phyloP scores from a whole-genome alignment of 2,113 vertebrate genomes.

The Pseudopipra pipra region DNA sequence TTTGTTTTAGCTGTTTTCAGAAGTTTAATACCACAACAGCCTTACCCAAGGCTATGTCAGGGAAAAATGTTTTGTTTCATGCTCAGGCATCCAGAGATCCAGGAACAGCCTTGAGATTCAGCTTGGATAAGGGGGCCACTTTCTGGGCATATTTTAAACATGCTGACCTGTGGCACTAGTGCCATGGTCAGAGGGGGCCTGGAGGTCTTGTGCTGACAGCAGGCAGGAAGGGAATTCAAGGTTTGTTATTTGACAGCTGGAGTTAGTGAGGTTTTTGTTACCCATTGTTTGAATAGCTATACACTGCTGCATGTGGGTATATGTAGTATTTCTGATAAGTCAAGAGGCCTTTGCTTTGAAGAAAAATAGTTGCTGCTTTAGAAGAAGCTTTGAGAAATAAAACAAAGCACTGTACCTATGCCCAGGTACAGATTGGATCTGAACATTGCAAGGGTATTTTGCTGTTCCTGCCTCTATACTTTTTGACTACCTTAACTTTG shows the following conservation, averaged over 20 bases:
- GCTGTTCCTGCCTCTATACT: not conserved
- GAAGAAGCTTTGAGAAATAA: not conserved
- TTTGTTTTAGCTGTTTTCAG: not conserved
- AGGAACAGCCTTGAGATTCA: constrained; percentile 8
- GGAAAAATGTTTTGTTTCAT: not conserved
- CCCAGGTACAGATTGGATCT: not conserved
- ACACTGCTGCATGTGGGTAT: rapidly evolving
- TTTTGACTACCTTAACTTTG: not conserved
- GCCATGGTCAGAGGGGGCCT: not conserved
- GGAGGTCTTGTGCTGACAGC: not conserved
- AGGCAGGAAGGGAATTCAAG: not conserved
- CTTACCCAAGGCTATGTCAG: not conserved
- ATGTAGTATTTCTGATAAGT: not conserved
- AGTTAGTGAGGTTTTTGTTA: not conserved
- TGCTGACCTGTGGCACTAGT: not conserved
- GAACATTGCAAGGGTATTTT: not conserved
- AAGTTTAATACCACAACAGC: not conserved
- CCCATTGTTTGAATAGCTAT: not conserved
- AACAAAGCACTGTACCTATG: not conserved
- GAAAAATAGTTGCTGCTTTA: not conserved
- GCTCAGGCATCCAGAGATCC: not conserved
- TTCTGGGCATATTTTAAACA: not conserved
- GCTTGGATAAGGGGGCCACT: not conserved
- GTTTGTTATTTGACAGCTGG: not conserved
- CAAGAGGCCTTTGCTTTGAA: not conserved